Evolutionary conservation across 2,113 vertebrate genomes (phyloP), one percentile per base, ranked within the genome.

Genomic region (Aplodontia rufa): DNA sequence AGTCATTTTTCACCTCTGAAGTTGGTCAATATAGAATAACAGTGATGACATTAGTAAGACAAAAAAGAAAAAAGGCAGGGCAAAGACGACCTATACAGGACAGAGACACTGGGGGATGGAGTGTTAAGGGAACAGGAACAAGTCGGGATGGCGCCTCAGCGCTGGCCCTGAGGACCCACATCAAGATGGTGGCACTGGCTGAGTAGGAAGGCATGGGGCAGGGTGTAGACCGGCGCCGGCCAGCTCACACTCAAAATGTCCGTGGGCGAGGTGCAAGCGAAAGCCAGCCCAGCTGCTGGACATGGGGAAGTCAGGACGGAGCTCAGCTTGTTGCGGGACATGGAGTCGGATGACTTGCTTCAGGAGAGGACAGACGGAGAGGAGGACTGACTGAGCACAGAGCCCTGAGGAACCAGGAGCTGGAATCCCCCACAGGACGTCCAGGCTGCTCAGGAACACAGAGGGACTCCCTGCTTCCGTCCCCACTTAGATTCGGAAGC

Each of bases 221-320:
- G 22, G 19, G 1, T 2, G 82, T 62, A 40, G 20, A 24, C 6
- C n/a, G 1, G 4, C 13, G 9, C n/a, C 0, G 11, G 47, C 22
- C 55, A 1, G 74, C 32, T 60, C 51, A 19, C 0, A 10, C 2
- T 1, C 19, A 49, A 37, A 68, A 35, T 13, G 4, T 12, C 55
- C 2, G 3, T 2, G 11, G 62, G 37, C 3, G 49, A 26, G 6
- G 32, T 2, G 11, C 60, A 35, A 17, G 6, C 22, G 51, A 55
- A 80, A 87, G 49, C 28, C 55, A 60, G 22, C 0, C 4, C 20
- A 8, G 58, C 72, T 13, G 6, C 22, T 3, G 2, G n/a, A 11
- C 6, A 60, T 11, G 16, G 3, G 1, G 35, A 26, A 40, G n/a
- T 51, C 47, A 14, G 68, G 4, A 6, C 0, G 19, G 64, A 51